Evolutionary conservation across 2,797 vertebrate genomes (phyloP).

Genomic region (Crocodylus rhombifer): DNA sequence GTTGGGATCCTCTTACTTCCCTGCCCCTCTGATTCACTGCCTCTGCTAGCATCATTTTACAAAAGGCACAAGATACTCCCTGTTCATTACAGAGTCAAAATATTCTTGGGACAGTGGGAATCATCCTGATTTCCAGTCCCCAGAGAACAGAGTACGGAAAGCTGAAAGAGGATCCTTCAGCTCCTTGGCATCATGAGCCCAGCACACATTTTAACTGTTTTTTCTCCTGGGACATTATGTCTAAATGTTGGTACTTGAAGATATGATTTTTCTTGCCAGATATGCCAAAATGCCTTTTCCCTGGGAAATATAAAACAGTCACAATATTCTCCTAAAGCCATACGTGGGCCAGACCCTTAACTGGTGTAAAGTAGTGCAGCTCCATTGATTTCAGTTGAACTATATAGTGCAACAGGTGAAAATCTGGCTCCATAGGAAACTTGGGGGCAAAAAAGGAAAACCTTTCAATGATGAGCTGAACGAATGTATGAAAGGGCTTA

Average conservation of each 20-base stretch:
- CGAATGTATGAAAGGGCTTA: too few relatives aligned
- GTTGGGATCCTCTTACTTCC: neutral
- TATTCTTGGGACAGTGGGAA: neutral
- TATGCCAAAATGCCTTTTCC: fast-evolving
- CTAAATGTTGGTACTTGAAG: neutral
- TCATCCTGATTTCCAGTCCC: neutral
- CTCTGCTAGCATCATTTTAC: neutral
- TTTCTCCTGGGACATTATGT: neutral
- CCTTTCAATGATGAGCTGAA: too few relatives aligned
- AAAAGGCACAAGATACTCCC: neutral
- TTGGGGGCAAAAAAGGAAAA: too few relatives aligned
- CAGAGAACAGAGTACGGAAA: neutral
- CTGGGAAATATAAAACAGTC: neutral
- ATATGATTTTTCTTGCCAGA: neutral
- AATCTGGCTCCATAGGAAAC: neutral
- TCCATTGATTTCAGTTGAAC: neutral
- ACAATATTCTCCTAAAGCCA: neutral
- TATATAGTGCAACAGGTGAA: neutral
- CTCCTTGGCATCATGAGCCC: neutral
- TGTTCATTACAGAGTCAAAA: neutral
- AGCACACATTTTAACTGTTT: neutral
- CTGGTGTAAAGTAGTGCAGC: neutral
- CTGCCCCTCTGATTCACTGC: neutral
- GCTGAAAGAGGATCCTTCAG: neutral
- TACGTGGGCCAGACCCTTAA: neutral